phyloP scores from a whole-genome alignment of 2,888 invertebrate species.

The Acanthosoma haemorrhoidale region DNA sequence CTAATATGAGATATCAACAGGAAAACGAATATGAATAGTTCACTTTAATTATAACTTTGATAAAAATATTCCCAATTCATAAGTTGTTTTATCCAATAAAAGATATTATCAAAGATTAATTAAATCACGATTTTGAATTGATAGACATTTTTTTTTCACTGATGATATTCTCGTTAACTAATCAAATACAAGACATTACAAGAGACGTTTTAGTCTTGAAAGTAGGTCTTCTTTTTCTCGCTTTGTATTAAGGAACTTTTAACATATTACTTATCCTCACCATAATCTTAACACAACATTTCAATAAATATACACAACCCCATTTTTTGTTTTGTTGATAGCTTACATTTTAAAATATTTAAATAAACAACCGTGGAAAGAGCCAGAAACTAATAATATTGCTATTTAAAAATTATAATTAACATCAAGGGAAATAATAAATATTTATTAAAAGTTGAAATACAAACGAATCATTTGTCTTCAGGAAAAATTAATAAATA shows the following conservation, averaged over 20 bases:
- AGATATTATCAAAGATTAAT: not conserved
- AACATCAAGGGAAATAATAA: not conserved
- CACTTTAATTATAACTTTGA: not conserved
- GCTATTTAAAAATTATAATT: not conserved
- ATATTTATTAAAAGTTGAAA: conserved; percentile 1
- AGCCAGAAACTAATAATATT: not conserved
- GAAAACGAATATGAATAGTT: not conserved
- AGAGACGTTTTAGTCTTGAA: not conserved
- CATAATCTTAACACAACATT: no score
- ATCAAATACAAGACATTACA: not conserved
- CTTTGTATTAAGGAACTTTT: not conserved
- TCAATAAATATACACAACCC: not conserved
- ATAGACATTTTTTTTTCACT: not conserved
- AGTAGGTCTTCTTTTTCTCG: not conserved
- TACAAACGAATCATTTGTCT: not conserved
- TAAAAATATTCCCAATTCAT: not conserved
- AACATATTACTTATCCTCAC: not conserved
- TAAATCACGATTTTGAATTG: not conserved
- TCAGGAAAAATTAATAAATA: not conserved
- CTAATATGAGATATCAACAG: not conserved
- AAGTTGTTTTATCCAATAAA: not conserved
- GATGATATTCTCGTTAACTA: not conserved
- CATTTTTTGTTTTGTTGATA: not conserved
- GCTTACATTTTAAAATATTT: no score
- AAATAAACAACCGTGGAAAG: not conserved